A percentile compares a stretch with the other conserved stretches of the same genome.
Conservation (phyloP, 2,797 vertebrate species). For the Channallabes apus region DNA sequence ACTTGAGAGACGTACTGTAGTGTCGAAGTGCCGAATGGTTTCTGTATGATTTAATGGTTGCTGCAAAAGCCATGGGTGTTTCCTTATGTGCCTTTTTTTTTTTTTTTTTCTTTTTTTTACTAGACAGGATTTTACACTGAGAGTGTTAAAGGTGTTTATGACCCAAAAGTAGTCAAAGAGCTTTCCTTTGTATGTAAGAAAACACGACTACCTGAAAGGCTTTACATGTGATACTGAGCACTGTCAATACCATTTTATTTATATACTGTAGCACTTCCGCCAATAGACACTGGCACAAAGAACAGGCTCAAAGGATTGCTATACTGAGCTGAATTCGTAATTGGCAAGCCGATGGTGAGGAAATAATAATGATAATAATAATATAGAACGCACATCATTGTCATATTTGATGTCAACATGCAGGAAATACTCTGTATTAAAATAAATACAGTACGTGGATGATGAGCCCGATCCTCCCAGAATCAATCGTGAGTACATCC, state of each 20-base stretch:
- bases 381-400: background rate
- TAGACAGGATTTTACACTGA: background rate
- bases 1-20: background rate
- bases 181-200: background rate
- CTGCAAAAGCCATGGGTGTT: background rate
- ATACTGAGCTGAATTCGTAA: background rate
- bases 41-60: background rate
- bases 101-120: background rate
- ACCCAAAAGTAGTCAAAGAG: background rate
- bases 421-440: background rate
- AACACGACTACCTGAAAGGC: background rate
- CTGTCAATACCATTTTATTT: background rate
- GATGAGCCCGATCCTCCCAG: background rate
- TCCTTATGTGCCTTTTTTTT: background rate
- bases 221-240: background rate
- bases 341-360: background rate
- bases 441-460: background rate
- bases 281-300: background rate
- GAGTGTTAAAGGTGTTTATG: background rate
- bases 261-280: background rate
- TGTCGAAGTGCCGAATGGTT: no score
- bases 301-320: background rate
- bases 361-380: background rate
- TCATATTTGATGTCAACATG: background rate
- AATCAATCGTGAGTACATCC: background rate